These are phyloP conservation scores for Cyclura pinguis DNA, from an alignment of 2,797 vertebrate genomes.

Conservation along the genomic window DNA sequence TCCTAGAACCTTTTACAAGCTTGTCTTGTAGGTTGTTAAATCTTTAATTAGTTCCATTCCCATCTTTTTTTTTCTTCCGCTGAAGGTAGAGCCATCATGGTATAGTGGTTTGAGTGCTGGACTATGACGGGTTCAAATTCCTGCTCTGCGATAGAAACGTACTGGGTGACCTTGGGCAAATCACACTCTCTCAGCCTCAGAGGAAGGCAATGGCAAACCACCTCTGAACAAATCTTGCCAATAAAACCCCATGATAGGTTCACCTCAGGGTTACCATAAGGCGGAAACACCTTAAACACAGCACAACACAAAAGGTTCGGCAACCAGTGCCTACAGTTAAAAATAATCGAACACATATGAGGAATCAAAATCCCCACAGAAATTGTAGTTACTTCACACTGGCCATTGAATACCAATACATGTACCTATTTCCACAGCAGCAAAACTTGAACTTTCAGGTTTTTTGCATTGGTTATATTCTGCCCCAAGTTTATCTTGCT, in stretches of 20 bases:
- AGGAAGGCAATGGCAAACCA: too few species aligned
- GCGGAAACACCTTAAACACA: too few species aligned
- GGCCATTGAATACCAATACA: background rate
- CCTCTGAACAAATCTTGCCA: too few species aligned
- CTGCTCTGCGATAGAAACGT: too few species aligned
- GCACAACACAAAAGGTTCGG: background rate
- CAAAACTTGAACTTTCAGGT: background rate
- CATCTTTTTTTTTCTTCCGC: background rate
- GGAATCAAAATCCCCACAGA: background rate
- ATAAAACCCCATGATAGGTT: too few species aligned
- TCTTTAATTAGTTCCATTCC: background rate
- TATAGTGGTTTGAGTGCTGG: too few species aligned
- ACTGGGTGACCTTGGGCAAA: too few species aligned
- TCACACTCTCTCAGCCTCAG: too few species aligned
- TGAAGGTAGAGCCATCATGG: too few species aligned
- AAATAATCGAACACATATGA: background rate
- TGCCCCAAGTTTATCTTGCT: conserved; percentile 1
- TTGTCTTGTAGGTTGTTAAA: background rate
- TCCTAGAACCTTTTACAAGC: background rate
- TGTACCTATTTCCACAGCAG: background rate
- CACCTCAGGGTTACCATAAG: too few species aligned
- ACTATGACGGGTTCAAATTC: too few species aligned
- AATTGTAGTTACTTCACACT: background rate
- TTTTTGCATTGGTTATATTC: rapidly evolving
- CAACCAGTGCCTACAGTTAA: background rate